Evolutionary conservation across 2,797 vertebrate species (phyloP), one percentile per base, ranked within the genome.

Genomic region (Tarsius wallacei): DNA sequence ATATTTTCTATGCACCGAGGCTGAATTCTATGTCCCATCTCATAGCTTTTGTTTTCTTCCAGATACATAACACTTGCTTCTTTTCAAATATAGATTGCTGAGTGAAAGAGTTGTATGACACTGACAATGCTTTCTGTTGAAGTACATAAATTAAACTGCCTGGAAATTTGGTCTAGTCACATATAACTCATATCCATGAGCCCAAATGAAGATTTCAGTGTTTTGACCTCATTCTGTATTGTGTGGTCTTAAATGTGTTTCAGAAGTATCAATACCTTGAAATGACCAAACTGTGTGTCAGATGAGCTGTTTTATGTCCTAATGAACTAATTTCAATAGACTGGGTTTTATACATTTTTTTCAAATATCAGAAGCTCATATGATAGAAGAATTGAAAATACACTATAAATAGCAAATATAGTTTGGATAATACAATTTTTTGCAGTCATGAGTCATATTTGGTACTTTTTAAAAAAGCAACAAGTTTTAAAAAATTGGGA

Each of bases 361-460:
- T 80, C 77, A 89, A 97, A 61, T 81, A 93, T 47, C 71, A 93
- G 42, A 73, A 85, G 22, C 24, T 94, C 16, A 93, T 42, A n/a
- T 76, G 92, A 63, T 63, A 84, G 70, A 26, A 90, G 64, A 92
- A 76, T 59, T 91, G 36, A 91, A 91, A 80, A 66, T 55, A 80
- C 90, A 91, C 77, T 87, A 55, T 5, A 83, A 96, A 87, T 55
- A 94, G 47, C 28, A 87, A 71, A 77, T 94, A 73, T 83, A 80
- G 59, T 57, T 70, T 91, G 63, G 53, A 80, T 88, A 90, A 42
- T 85, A 78, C 57, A 95, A 89, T 21, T 86, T 63, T 91, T 85
- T 73, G 49, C 63, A 74, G 36, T 87, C 33, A 68, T 71, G n/a
- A 36, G 53, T 96, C 68, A 64, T 21, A 77, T 85, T 81, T 96